Evolutionary conservation across 2,888 invertebrate genomes (phyloP).

Genomic region (Idaea dimidiata): DNA sequence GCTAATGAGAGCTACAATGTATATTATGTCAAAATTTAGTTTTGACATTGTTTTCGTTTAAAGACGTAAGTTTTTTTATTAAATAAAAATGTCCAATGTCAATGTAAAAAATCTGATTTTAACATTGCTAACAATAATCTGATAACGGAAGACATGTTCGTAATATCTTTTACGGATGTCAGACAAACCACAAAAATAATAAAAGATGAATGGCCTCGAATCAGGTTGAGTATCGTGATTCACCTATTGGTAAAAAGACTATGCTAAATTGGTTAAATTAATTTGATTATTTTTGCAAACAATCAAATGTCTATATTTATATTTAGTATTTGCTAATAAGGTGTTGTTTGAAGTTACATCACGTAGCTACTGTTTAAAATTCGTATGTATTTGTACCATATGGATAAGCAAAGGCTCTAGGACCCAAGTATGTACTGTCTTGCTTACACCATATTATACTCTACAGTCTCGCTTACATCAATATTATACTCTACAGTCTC

Average conservation of each 20-base stretch:
- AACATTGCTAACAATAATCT: neutral
- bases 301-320: neutral
- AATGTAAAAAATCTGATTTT: no score
- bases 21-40: no score
- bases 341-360: neutral
- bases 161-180: no score
- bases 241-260: neutral
- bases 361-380: neutral
- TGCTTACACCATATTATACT: slow-evolving; percentile 96
- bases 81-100: no score
- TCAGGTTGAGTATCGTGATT: neutral
- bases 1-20: no score
- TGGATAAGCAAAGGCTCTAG: slow-evolving; percentile 97
- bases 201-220: neutral
- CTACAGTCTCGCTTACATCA: no score
- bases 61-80: no score
- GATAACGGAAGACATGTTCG: neutral
- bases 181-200: neutral
- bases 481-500: no score
- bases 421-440: slow-evolving; percentile 98
- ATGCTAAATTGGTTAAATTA: neutral
- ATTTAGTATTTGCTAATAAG: neutral
- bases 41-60: no score
- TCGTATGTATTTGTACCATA: slow-evolving; percentile 47
- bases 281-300: neutral